Evolutionary conservation across 2,888 invertebrate genomes (phyloP).

Genomic region (Gryllus longicercus): DNA sequence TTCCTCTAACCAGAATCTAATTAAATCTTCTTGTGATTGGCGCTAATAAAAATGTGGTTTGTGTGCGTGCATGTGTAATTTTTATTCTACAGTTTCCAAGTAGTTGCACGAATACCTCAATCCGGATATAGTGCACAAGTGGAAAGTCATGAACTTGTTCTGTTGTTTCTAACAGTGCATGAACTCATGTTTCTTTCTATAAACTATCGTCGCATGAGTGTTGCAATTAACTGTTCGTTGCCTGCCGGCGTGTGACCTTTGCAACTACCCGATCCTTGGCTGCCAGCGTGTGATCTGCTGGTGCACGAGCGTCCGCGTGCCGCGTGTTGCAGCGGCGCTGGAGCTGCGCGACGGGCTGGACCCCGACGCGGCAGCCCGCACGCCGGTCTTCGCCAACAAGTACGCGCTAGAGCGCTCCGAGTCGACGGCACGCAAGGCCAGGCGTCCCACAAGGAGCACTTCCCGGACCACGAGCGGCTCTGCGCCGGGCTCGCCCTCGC

Average conservation of each 20-base stretch:
- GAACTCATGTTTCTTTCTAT: no score
- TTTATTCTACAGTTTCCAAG: no score
- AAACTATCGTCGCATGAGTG: no score
- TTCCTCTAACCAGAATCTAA: no score
- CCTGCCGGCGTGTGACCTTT: constrained; percentile 35
- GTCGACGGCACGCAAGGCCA: constrained; percentile 41
- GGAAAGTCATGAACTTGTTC: no score
- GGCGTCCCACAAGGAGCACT: constrained; percentile 35
- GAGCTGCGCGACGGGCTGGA: constrained; percentile 25
- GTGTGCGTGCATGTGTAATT: no score
- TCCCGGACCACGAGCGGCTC: background rate
- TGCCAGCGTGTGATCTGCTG: background rate
- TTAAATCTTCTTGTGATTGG: no score
- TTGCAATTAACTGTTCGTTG: no score
- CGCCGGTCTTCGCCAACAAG: constrained; percentile 65
- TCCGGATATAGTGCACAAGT: no score
- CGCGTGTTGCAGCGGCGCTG: background rate
- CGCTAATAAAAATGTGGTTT: no score
- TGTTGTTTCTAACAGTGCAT: no score
- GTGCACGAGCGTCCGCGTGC: background rate
- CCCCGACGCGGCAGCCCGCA: constrained; percentile 2
- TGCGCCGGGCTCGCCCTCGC: background rate
- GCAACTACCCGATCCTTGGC: constrained; percentile 37
- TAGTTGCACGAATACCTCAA: no score
- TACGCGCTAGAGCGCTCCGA: constrained; percentile 60